A percentile compares a stretch with the other conserved stretches of the same genome.
These are phyloP conservation scores for Watsonalla binaria DNA, from an alignment of 2,888 invertebrate genomes.

Conservation along the genomic window DNA sequence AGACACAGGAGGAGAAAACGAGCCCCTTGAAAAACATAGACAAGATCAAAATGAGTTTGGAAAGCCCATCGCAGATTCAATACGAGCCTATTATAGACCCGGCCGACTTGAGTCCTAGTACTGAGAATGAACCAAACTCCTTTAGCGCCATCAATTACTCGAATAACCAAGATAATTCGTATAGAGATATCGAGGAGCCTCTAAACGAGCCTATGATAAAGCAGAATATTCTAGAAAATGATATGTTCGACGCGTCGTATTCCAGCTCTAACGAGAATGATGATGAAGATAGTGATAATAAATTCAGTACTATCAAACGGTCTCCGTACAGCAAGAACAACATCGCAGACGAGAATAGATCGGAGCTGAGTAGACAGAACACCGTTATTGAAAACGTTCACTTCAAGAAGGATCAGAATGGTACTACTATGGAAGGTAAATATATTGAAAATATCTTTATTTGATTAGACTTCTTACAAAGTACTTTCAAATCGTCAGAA, in stretches of 20 bases:
- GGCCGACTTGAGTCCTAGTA: slow-evolving; percentile 62
- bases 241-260: slow-evolving; percentile 72
- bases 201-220: slow-evolving; percentile 70
- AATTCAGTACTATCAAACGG: slow-evolving; percentile 84
- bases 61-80: slow-evolving; percentile 72
- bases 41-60: slow-evolving; percentile 70
- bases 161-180: slow-evolving; percentile 36
- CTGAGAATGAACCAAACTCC: slow-evolving; percentile 54
- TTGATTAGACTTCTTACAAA: too few relatives aligned
- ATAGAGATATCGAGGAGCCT: slow-evolving; percentile 45
- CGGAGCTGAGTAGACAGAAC: slow-evolving; percentile 65
- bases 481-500: too few relatives aligned
- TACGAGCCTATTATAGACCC: slow-evolving; percentile 72
- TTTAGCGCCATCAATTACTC: slow-evolving; percentile 61
- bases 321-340: slow-evolving; percentile 81
- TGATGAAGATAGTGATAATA: slow-evolving; percentile 82
- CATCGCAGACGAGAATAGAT: slow-evolving; percentile 42
- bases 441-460: neutral
- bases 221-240: slow-evolving; percentile 73
- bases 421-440: slow-evolving; percentile 35
- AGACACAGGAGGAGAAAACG: slow-evolving; percentile 45
- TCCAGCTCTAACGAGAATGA: slow-evolving; percentile 77
- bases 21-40: slow-evolving; percentile 71
- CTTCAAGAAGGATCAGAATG: slow-evolving; percentile 67
- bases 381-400: slow-evolving; percentile 74